Percentiles rank a stretch among this genome's conserved stretches.
These are phyloP conservation scores for Chydorus sphaericus DNA, from an alignment of 2,888 invertebrate genomes.

Conservation along the genomic window DNA sequence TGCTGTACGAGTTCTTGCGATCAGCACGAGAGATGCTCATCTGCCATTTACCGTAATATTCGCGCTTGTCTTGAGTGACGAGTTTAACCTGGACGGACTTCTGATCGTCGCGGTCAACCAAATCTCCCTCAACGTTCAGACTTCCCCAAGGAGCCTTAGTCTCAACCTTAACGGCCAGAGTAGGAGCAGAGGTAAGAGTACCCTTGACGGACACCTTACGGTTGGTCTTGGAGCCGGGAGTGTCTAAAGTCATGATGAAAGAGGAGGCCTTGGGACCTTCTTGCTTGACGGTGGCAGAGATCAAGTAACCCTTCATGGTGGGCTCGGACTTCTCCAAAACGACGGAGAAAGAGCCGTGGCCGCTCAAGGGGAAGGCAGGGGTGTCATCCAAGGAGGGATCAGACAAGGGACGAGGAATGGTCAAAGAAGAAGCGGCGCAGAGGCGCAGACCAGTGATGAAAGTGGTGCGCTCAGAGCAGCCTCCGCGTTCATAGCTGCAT, in stretches of 20 bases:
- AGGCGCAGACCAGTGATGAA: conserved; percentile 51
- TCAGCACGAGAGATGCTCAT: conserved; percentile 42
- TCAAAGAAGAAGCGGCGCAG: conserved; percentile 36
- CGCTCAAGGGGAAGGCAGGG: conserved; percentile 46
- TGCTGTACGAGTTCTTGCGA: conserved; percentile 42
- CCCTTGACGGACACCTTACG: conserved; percentile 32
- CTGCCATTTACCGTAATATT: conserved; percentile 49
- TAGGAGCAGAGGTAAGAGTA: conserved; percentile 29
- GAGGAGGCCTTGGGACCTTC: not conserved
- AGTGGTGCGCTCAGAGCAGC: conserved; percentile 17
- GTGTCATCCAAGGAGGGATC: conserved; percentile 27
- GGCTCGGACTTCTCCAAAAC: conserved; percentile 42
- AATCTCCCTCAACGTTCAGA: conserved; percentile 30
- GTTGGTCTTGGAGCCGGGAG: conserved; percentile 48
- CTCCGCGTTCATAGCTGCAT: conserved; percentile 12
- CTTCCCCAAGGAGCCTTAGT: conserved; percentile 42
- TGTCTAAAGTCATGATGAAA: conserved; percentile 31
- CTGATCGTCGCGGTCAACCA: conserved; percentile 4
- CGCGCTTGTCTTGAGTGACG: conserved; percentile 39
- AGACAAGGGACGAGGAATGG: conserved; percentile 7
- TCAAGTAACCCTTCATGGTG: conserved; percentile 21
- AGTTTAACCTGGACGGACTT: conserved; percentile 33
- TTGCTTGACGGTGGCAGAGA: not conserved
- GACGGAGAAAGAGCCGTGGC: conserved; percentile 48
- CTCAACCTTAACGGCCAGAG: conserved; percentile 42